phyloP scores from a whole-genome alignment of 2,113 vertebrate genomes.

The Malaclemys terrapin region DNA sequence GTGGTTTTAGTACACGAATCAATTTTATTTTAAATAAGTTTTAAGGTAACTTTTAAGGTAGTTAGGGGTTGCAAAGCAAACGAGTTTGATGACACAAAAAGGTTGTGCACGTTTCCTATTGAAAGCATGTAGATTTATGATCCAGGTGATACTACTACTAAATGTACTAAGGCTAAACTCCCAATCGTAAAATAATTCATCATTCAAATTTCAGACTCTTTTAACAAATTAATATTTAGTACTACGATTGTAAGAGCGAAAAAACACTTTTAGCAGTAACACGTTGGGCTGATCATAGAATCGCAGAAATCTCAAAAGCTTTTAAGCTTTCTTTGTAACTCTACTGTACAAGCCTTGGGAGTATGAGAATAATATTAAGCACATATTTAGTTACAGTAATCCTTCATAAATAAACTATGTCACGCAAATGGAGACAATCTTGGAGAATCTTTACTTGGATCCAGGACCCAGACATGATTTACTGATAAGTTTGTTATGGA shows the following conservation, averaged over 20 bases:
- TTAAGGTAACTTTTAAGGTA: constrained; percentile 49
- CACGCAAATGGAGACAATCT: constrained; percentile 52
- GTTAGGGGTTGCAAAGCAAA: constrained; percentile 25
- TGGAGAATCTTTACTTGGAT: constrained; percentile 26
- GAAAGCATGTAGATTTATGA: constrained; percentile 6
- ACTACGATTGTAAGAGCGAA: neutral
- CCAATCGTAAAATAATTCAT: neutral
- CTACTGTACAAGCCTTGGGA: constrained; percentile 60
- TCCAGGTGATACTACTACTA: constrained; percentile 10
- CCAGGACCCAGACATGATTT: constrained; percentile 17
- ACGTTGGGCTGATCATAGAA: constrained; percentile 46
- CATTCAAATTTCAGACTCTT: neutral
- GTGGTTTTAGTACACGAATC: constrained; percentile 26
- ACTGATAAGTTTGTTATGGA: constrained; percentile 52
- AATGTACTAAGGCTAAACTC: neutral
- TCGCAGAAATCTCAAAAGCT: constrained; percentile 48
- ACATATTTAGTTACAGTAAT: constrained; percentile 60
- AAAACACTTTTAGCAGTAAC: constrained; percentile 8
- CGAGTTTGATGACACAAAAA: constrained; percentile 33
- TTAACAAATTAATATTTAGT: neutral
- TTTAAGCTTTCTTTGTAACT: constrained; percentile 31
- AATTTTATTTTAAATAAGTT: constrained; percentile 45
- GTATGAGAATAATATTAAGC: constrained; percentile 45
- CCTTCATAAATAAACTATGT: constrained; percentile 55
- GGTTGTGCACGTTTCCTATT: constrained; percentile 27